A percentile compares a stretch with the other conserved stretches of the same genome.
Evolutionary conservation across 2,888 invertebrate species (phyloP).

Genomic region (Xestia rhomboidea): DNA sequence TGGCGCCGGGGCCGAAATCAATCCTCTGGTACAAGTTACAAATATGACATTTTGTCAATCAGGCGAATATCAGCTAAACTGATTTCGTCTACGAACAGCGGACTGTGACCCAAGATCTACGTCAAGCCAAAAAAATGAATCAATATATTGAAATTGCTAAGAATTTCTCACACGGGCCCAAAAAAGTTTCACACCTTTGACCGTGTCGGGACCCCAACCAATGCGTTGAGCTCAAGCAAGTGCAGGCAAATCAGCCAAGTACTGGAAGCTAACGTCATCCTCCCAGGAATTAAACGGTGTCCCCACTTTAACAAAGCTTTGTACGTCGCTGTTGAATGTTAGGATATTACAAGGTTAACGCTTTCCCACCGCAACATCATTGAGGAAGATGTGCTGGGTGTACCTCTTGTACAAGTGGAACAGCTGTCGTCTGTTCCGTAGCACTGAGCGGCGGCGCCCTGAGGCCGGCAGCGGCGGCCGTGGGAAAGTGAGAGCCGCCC

Average conservation of each 20-base stretch:
- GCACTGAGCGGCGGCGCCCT: neutral
- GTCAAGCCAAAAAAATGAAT: neutral
- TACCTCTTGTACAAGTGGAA: neutral
- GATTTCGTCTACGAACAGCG: neutral
- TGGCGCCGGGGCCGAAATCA: slow-evolving; percentile 58
- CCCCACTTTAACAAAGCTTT: neutral
- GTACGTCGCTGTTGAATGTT: too few relatives aligned
- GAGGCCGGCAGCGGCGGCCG: slow-evolving; percentile 9
- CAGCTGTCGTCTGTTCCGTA: neutral
- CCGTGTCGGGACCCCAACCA: neutral
- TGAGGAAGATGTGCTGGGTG: neutral
- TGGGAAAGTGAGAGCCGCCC: slow-evolving; percentile 33
- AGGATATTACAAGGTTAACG: neutral
- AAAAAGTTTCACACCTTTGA: neutral
- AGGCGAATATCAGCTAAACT: slow-evolving; percentile 3
- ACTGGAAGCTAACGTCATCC: neutral
- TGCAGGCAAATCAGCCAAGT: neutral
- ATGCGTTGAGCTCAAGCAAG: neutral
- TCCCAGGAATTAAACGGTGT: neutral
- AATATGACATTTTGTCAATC: neutral
- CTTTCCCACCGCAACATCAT: neutral
- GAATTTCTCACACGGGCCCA: too few relatives aligned
- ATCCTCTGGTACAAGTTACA: slow-evolving; percentile 28
- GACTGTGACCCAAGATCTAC: neutral
- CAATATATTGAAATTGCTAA: neutral